Evolutionary conservation across 1,140 invertebrate species (phyloP), one percentile per base, ranked within the genome.

Genomic region (Drosophila grimshawi): DNA sequence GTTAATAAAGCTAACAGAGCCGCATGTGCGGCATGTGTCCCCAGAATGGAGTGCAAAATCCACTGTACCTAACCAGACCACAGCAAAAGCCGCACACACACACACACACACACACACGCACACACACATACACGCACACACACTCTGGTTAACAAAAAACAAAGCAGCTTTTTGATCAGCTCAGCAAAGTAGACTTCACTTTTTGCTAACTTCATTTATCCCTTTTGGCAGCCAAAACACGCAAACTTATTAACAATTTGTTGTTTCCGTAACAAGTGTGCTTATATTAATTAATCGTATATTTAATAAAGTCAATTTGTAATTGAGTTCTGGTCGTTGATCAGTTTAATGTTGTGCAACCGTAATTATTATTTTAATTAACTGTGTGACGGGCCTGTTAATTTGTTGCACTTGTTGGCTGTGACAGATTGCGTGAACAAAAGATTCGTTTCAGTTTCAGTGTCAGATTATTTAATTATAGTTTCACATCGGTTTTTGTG

Each of bases 1-100:
- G 80, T 86, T 86, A 86, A 86, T 86, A 86, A 86, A 82, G 80
- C 70, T 56, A 82, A 76, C 75, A 75, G 78, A 65, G 57, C 19
- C 19, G 19, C 78, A 78, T 86, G 78, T 78, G 74, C 64, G 55
- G 65, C 66, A 65, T 68, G 77, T 76, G 72, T 80, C 63, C 19
- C 19, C 68, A 64, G 78, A 53, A 79, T 74, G 49, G 39, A 61
- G 64, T 30, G 43, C 35, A 41, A 60, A 73, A 59, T 67, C 5
- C 63, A 33, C 41, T 6, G 10, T 27, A 33, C 55, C 55, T 39
- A 46, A 46, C 53, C 55, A 66, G 48, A 52, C 55, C 32, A 4
- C 35, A 7, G 27, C 11, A 37, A 30, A 55, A 63, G 52, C 63
- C 53, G 19, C 41, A 62, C 19, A 37, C 7, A 5, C 33, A 8